These are phyloP conservation scores for Eurytemora carolleeae DNA, from an alignment of 1,140 invertebrate genomes.

Conservation along the genomic window DNA sequence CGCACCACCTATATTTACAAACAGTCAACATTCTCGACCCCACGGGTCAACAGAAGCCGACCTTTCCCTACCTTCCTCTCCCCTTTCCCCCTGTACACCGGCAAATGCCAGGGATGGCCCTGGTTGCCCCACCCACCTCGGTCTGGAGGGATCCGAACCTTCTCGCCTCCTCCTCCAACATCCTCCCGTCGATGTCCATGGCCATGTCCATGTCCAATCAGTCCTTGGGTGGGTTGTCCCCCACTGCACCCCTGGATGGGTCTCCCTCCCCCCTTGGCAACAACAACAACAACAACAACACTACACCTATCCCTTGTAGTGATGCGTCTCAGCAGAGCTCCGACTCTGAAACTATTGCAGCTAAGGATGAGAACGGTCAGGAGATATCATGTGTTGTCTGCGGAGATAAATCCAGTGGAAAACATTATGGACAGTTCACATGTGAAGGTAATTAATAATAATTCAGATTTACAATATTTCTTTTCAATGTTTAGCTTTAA, in stretches of 20 bases:
- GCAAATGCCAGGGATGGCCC: slow-evolving; percentile 21
- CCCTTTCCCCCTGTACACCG: too few relatives aligned
- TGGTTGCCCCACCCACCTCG: slow-evolving; percentile 21
- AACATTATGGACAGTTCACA: slow-evolving; percentile 97
- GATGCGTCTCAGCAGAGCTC: slow-evolving; percentile 20
- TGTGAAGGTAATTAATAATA: slow-evolving; percentile 96
- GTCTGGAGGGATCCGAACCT: slow-evolving; percentile 17
- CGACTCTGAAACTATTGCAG: slow-evolving; percentile 20
- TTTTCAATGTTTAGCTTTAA: too few relatives aligned
- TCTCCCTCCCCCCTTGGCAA: not conserved
- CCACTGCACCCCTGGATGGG: not conserved
- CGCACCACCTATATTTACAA: too few relatives aligned
- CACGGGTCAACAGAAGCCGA: too few relatives aligned
- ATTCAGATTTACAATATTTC: too few relatives aligned
- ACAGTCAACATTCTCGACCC: too few relatives aligned
- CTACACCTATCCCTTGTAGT: slow-evolving; percentile 17
- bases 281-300: slow-evolving; percentile 7
- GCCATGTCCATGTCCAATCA: slow-evolving; percentile 22
- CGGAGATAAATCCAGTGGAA: slow-evolving; percentile 93
- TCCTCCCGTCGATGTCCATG: slow-evolving; percentile 20
- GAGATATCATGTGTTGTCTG: slow-evolving; percentile 97
- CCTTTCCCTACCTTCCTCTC: too few relatives aligned
- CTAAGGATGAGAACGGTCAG: slow-evolving; percentile 40
- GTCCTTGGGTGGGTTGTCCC: not conserved
- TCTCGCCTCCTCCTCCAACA: slow-evolving; percentile 13